A percentile compares a stretch with the other conserved stretches of the same genome.
These are phyloP conservation scores for Sinopyrophorus schimmeli DNA, from an alignment of 2,888 invertebrate genomes.

Conservation along the genomic window DNA sequence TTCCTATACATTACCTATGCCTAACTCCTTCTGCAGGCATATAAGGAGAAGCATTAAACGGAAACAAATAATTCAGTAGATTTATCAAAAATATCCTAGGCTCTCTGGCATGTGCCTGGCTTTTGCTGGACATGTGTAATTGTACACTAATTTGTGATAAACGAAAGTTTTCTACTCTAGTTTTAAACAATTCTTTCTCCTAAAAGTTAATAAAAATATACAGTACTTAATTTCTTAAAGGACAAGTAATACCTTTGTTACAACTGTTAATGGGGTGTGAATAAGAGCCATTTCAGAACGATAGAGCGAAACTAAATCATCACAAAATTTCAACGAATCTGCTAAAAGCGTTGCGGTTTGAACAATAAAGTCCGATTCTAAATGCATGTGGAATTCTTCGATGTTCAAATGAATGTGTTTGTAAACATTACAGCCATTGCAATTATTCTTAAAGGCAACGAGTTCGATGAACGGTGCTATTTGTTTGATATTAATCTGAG, in stretches of 20 bases:
- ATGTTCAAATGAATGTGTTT: constrained; percentile 66
- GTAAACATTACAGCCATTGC: constrained; percentile 61
- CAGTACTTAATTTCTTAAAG: constrained; percentile 18
- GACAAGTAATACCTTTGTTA: constrained; percentile 45
- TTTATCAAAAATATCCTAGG: constrained; percentile 50
- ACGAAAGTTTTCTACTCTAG: constrained; percentile 43
- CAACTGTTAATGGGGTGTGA: constrained; percentile 61
- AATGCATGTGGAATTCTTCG: constrained; percentile 68
- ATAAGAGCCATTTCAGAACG: constrained; percentile 57
- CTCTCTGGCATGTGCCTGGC: constrained; percentile 40
- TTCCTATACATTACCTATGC: constrained; percentile 53
- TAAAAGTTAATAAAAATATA: constrained; percentile 1
- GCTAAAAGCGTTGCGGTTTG: constrained; percentile 64
- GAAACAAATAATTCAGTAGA: constrained; percentile 50
- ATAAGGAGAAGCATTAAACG: constrained; percentile 52
- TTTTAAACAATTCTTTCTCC: constrained; percentile 13
- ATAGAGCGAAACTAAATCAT: constrained; percentile 61
- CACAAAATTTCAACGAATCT: constrained; percentile 61
- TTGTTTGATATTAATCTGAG: constrained; percentile 56
- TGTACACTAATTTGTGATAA: constrained; percentile 47
- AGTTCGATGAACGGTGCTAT: constrained; percentile 67
- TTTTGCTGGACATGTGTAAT: constrained; percentile 48
- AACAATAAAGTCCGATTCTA: constrained; percentile 70
- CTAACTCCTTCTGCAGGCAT: constrained; percentile 54
- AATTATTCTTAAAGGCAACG: constrained; percentile 59